Evolutionary conservation across 2,888 invertebrate species (phyloP), one percentile per base, ranked within the genome.

Genomic region (Andrena flavipes): DNA sequence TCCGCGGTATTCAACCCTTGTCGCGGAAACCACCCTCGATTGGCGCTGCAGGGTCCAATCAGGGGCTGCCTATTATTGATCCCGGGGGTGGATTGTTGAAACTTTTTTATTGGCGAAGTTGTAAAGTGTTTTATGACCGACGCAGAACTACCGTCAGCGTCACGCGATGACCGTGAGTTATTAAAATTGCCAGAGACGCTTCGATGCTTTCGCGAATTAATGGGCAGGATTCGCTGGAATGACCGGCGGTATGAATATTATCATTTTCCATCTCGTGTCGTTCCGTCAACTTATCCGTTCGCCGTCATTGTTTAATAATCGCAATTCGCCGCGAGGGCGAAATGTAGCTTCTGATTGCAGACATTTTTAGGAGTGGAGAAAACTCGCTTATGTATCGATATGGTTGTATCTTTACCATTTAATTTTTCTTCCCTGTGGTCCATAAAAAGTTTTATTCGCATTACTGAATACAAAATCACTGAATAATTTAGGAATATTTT

Each of bases 61-160:
- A 72, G 79, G 67, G 51, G 26, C 56, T 23, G 62, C 64, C 70
- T 54, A 79, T 82, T 87, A 87, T 87, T 87, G 87, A 87, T 87
- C 88, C 49, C 73, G 16, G 30, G 76, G 74, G 78, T 78, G 82
- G 89, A 90, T 89, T 89, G 90, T 90, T 88, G 82, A 89, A 90
- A 87, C 83, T 90, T 91, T 91, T 91, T 91, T 88, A 90, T 90
- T 86, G 83, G 80, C 78, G 65, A 86, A 89, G 91, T 90, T 87
- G 85, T 87, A 87, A 87, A 87, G 88, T 91, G 91, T 86, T 92
- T 92, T 91, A 92, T 85, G 91, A 87, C 79, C 76, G 79, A 79
- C 76, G 80, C 77, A 65, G 78, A 86, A 87, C 86, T 86, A 83
- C 84, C 84, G 80, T 76, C 83, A 76, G 73, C 86, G 85, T 90